Evolutionary conservation across 2,797 vertebrate species (phyloP).

Genomic region (Dipus sagitta): DNA sequence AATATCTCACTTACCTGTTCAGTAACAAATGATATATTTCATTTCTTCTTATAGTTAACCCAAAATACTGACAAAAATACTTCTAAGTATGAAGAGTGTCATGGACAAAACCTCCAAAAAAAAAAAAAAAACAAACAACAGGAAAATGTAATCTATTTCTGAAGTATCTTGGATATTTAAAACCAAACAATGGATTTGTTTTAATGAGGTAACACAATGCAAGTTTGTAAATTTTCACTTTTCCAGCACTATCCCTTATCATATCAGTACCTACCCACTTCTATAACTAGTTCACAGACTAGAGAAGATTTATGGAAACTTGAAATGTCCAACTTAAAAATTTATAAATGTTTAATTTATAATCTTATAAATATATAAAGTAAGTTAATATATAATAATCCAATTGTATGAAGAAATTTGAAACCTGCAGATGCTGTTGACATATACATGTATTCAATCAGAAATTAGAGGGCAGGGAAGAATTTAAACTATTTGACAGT

Average conservation of each 20-base stretch:
- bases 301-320: background rate
- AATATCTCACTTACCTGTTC: background rate
- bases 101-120: background rate
- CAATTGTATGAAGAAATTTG: background rate
- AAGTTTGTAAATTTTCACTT: background rate
- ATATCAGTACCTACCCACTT: background rate
- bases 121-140: too few relatives aligned
- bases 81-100: background rate
- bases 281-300: background rate
- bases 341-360: slow-evolving; percentile 12
- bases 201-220: background rate
- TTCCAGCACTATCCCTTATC: background rate
- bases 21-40: slow-evolving; percentile 13
- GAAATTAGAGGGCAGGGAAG: background rate
- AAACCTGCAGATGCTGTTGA: background rate
- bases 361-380: slow-evolving; percentile 4
- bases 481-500: background rate
- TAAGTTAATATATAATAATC: background rate
- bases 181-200: slow-evolving; percentile 7
- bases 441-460: background rate
- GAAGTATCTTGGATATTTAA: background rate
- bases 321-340: slow-evolving; percentile 26
- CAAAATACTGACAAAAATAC: slow-evolving; percentile 20
- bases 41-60: slow-evolving; percentile 19
- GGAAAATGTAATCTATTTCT: background rate